Conservation (phyloP, 1,140 invertebrate species). For the Drosophila pallidifrons region DNA sequence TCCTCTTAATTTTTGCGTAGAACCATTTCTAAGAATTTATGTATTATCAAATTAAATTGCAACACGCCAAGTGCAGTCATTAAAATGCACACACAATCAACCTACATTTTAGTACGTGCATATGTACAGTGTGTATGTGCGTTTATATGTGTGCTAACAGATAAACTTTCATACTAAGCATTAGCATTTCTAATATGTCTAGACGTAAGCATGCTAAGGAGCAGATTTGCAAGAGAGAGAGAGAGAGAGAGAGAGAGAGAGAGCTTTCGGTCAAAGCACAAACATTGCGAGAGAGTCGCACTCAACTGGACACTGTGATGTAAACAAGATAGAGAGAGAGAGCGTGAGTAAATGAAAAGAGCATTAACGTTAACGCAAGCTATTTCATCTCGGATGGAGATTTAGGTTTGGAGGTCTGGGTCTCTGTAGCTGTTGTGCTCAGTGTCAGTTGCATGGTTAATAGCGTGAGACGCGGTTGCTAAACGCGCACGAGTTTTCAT, state of each 20-base stretch:
- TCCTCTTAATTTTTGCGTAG: not conserved
- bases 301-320: conserved; percentile 6
- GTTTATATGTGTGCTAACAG: not conserved
- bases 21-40: conserved; percentile 56
- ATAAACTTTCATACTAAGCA: conserved; percentile 17
- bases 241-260: conserved; percentile 15
- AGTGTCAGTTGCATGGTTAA: too few species aligned
- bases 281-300: not conserved
- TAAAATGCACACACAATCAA: conserved; percentile 24
- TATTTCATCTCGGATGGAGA: too few species aligned
- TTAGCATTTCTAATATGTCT: conserved; percentile 11
- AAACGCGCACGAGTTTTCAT: too few species aligned
- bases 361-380: too few species aligned
- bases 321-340: not conserved
- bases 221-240: not conserved
- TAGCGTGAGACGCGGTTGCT: too few species aligned
- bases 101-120: conserved; percentile 2
- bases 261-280: conserved; percentile 8
- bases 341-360: too few species aligned
- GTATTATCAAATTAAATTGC: conserved; percentile 20
- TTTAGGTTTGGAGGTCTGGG: too few species aligned
- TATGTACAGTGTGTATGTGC: not conserved
- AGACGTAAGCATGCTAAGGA: conserved; percentile 45
- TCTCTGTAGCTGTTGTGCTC: too few species aligned
- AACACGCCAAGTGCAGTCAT: conserved; percentile 26